Base-by-base conservation (phyloP, 2,113 vertebrate genomes). In the Oxyura jamaicensis region DNA sequence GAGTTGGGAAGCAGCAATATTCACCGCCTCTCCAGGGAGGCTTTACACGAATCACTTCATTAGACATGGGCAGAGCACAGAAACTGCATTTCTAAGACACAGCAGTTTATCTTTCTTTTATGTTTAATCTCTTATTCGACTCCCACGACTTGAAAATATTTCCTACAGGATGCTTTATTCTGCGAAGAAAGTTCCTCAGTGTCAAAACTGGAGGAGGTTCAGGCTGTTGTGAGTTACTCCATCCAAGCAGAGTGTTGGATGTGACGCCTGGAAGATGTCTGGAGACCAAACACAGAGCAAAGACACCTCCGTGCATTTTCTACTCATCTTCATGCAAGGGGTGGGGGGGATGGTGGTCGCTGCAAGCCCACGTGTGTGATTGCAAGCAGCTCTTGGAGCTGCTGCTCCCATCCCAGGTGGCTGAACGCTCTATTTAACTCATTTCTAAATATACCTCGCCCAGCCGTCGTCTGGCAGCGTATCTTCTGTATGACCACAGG, bases 371-470 rank as follows among this genome's bases (percentile, higher is more conserved):
- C 2, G 0, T 36, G 62, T 52, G 55, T 10, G 36, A 56, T 76
- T 91, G 88, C 41, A 22, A 82, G 83, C 58, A 65, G 55, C 74
- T 20, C 82, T 72, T 31, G 63, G 68, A 93, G 77, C 60, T 0
- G 2, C 73, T 83, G 42, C 35, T 86, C 39, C 86, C 3, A 0
- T 92, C 88, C 83, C 86, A 55, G 69, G 80, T 60, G 83, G 33
- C 69, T 78, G 88, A 90, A 94, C 0, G 69, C 76, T 95, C 90
- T 55, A 4, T 95, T 96, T 90, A 90, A 74, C 73, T 83, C 85
- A 56, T 83, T 82, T 92, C 92, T 96, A 84, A 95, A 91, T 90
- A 88, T 91, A 86, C 86, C 66, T 82, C 15, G 16, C n/a, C 55
- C 68, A 74, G 85, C n/a, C 88, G 26, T 74, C 1, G 1, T 13